Evolutionary conservation across 1,140 invertebrate species (phyloP).

Genomic region (Drosophila pectinifera): DNA sequence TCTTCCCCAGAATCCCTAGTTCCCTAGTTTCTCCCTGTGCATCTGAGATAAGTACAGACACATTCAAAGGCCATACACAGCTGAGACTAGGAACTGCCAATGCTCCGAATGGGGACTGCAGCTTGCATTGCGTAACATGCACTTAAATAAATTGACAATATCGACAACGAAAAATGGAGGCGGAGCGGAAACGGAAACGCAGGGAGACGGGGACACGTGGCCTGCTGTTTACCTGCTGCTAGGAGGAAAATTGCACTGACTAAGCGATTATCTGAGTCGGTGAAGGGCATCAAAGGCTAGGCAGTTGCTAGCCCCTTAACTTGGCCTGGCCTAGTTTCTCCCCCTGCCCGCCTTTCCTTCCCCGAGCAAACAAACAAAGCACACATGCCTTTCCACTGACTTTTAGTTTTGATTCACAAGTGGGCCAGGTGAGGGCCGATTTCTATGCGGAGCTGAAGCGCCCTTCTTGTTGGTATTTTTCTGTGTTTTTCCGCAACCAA

Average conservation of each 20-base stretch:
- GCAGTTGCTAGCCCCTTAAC: slow-evolving; percentile 18
- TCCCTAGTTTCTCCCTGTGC: not conserved
- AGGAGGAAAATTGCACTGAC: slow-evolving; percentile 22
- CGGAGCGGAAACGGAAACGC: not conserved
- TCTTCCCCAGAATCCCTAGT: too few relatives aligned
- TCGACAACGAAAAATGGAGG: slow-evolving; percentile 42
- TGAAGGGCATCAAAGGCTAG: slow-evolving; percentile 32
- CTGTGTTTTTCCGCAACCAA: slow-evolving; percentile 31
- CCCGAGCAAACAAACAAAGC: slow-evolving; percentile 5
- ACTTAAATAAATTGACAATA: slow-evolving; percentile 79
- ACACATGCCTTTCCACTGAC: slow-evolving; percentile 18
- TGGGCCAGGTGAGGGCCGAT: slow-evolving; percentile 42
- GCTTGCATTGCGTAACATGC: slow-evolving; percentile 72
- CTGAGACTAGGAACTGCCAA: slow-evolving; percentile 16
- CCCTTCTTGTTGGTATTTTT: slow-evolving; percentile 14
- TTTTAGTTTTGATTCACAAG: slow-evolving; percentile 61
- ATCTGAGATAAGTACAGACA: slow-evolving; percentile 13
- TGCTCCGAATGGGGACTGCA: slow-evolving; percentile 29
- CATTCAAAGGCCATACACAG: slow-evolving; percentile 14
- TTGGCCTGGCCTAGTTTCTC: slow-evolving; percentile 40
- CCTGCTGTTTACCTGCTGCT: slow-evolving; percentile 15
- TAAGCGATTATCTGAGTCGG: slow-evolving; percentile 41
- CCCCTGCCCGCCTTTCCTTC: not conserved
- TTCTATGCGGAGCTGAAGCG: slow-evolving; percentile 29
- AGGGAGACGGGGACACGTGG: slow-evolving; percentile 1